phyloP scores from a whole-genome alignment of 2,113 vertebrate genomes.

The Apteryx owenii region DNA sequence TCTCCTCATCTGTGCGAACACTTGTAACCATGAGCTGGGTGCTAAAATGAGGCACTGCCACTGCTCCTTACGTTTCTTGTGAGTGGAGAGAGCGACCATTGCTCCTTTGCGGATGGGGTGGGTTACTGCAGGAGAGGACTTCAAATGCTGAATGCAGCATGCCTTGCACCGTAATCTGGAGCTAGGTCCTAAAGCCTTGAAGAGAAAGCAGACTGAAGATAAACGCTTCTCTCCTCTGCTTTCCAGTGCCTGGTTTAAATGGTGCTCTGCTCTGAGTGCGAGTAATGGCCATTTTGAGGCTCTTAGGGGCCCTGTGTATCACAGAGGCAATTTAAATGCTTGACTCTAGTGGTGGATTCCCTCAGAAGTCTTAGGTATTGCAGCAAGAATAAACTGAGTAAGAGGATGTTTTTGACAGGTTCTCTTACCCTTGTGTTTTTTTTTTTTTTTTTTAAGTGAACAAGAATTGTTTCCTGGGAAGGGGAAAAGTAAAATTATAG shows the following conservation, averaged over 20 bases:
- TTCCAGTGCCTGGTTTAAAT: background rate
- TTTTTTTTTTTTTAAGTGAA: background rate
- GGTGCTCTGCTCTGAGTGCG: fast-evolving
- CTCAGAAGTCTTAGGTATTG: background rate
- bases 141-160: background rate
- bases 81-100: background rate
- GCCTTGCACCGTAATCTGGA: background rate
- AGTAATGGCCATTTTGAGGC: background rate
- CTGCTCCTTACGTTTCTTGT: background rate
- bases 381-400: background rate
- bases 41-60: background rate
- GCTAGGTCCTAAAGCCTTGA: background rate
- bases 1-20: background rate
- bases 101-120: background rate
- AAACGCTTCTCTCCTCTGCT: background rate
- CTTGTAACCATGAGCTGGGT: background rate
- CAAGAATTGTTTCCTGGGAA: background rate
- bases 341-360: background rate
- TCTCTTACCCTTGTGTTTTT: background rate
- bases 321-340: background rate
- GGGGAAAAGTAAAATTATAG: background rate
- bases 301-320: background rate
- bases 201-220: background rate
- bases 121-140: background rate
- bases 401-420: background rate